phyloP scores from a whole-genome alignment of 2,113 vertebrate species.

The Tympanuchus pallidicinctus region DNA sequence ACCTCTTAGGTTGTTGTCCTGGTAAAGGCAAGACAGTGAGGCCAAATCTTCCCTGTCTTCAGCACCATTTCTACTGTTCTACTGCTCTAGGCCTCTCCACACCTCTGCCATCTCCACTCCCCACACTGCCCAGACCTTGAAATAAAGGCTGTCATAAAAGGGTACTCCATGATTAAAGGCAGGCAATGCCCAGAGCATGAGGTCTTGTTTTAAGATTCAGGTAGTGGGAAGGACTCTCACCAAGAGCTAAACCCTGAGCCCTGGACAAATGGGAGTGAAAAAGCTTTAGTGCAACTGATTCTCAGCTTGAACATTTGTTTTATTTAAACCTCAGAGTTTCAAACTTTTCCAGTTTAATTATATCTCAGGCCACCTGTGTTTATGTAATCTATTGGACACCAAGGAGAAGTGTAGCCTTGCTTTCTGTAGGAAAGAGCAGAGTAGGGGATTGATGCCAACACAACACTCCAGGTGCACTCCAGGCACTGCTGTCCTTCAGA shows the following conservation, averaged over 20 bases:
- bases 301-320: neutral
- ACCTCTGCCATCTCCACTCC: neutral
- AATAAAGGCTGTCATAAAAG: neutral
- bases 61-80: neutral
- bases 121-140: neutral
- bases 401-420: neutral
- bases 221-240: neutral
- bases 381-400: neutral
- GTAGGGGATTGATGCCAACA: neutral
- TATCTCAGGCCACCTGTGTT: neutral
- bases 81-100: neutral
- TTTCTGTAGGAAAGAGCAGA: neutral
- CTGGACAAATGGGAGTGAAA: neutral
- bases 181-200: accelerated
- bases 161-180: neutral
- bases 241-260: neutral
- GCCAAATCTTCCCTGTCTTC: neutral
- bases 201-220: neutral
- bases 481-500: accelerated
- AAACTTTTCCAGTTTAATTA: neutral
- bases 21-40: neutral
- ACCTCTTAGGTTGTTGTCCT: neutral
- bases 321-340: neutral
- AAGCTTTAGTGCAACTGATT: accelerated
- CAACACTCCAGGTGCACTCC: accelerated